phyloP scores from a whole-genome alignment of 2,888 invertebrate genomes.

The Aphodius granarius region DNA sequence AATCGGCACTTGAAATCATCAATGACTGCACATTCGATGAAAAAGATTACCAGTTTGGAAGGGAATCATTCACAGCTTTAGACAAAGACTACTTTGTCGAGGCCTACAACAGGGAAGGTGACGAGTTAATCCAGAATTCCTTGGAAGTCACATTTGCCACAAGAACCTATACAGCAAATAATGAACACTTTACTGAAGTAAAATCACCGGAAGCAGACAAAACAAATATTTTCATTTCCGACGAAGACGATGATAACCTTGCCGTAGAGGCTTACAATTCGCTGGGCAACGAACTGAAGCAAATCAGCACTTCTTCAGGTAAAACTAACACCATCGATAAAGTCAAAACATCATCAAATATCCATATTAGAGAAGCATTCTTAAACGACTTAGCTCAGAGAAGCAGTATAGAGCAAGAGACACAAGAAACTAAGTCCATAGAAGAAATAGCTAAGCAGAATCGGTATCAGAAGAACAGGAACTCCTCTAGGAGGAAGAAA shows the following conservation, averaged over 20 bases:
- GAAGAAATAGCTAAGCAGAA: not conserved
- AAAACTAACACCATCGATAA: not conserved
- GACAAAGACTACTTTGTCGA: constrained; percentile 40
- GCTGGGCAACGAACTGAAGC: constrained; percentile 9
- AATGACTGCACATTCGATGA: constrained; percentile 21
- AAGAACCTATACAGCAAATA: not conserved
- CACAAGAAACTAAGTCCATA: not conserved
- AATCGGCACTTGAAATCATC: constrained; percentile 21
- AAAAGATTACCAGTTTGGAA: constrained; percentile 34
- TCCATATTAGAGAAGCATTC: not conserved
- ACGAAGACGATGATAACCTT: constrained; percentile 16
- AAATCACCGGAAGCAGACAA: not conserved
- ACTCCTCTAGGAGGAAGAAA: not conserved
- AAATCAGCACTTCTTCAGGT: not conserved
- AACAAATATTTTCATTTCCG: constrained; percentile 2
- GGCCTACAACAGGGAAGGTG: constrained; percentile 43
- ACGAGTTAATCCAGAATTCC: constrained; percentile 41
- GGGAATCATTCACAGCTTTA: constrained; percentile 29
- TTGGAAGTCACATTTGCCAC: constrained; percentile 34
- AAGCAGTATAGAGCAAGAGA: not conserved
- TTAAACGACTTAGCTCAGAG: not conserved
- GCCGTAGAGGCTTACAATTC: constrained; percentile 22
- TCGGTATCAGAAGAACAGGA: not conserved
- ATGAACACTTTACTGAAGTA: not conserved
- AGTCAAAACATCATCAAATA: not conserved